Conservation (phyloP, 2,113 vertebrate species). For the Carlito syrichta region DNA sequence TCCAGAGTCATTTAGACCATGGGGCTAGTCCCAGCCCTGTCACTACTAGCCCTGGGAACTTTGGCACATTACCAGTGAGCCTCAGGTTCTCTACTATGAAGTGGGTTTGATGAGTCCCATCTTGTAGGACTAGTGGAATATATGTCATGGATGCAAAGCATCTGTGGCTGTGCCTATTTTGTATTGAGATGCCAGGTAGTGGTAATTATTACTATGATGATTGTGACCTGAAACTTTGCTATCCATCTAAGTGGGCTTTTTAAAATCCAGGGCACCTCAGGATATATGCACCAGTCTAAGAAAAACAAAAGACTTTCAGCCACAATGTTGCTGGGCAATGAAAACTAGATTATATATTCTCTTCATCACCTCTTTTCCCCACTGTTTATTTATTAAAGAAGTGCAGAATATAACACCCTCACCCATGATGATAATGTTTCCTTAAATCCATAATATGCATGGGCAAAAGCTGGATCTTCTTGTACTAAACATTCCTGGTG, state of each 20-base stretch:
- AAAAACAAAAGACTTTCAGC: too few relatives aligned
- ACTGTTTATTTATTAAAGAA: neutral
- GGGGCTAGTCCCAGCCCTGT: neutral
- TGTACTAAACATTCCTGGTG: neutral
- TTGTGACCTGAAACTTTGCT: neutral
- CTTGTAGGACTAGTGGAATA: neutral
- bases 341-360: neutral
- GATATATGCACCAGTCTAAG: too few relatives aligned
- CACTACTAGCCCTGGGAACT: neutral
- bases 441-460: neutral
- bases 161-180: neutral
- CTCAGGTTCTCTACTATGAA: neutral
- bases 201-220: neutral
- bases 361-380: neutral
- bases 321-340: too few relatives aligned
- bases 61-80: neutral
- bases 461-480: too few relatives aligned
- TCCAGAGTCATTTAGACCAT: neutral
- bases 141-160: neutral
- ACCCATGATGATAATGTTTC: neutral
- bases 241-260: neutral
- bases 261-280: too few relatives aligned
- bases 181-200: neutral
- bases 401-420: neutral
- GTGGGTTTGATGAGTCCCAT: neutral